These are phyloP conservation scores for Oostethus manadensis DNA, from an alignment of 2,113 vertebrate species.

Conservation along the genomic window DNA sequence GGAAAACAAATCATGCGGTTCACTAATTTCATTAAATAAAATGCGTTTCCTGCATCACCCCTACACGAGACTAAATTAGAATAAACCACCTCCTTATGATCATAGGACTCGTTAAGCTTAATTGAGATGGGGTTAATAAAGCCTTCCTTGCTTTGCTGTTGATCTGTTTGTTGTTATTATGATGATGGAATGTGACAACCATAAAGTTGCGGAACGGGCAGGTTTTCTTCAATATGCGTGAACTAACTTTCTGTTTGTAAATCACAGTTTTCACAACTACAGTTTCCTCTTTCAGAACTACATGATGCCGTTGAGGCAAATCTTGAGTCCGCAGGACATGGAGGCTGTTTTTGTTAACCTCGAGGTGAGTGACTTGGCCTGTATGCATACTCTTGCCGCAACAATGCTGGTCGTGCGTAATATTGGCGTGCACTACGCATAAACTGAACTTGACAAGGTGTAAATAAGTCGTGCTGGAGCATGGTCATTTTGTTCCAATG, in stretches of 20 bases:
- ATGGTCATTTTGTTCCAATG: too few species aligned
- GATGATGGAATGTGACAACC: conserved; percentile 59
- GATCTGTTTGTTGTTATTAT: conserved; percentile 62
- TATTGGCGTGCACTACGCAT: too few species aligned
- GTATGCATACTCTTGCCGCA: neutral
- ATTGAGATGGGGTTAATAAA: conserved; percentile 70
- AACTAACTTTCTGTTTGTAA: neutral
- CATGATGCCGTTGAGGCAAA: conserved; percentile 85
- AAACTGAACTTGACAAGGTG: too few species aligned
- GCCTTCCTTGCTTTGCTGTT: conserved; percentile 50
- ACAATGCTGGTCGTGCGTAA: too few species aligned
- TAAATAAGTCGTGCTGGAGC: too few species aligned
- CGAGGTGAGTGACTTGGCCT: conserved; percentile 74
- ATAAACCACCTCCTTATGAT: conserved; percentile 53
- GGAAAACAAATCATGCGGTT: conserved; percentile 49
- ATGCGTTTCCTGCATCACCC: conserved; percentile 42
- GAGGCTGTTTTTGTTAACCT: conserved; percentile 91
- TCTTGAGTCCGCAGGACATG: conserved; percentile 85
- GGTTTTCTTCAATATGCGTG: conserved; percentile 13
- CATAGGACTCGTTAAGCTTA: conserved; percentile 62
- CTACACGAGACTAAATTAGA: conserved; percentile 40
- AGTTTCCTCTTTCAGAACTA: conserved; percentile 79
- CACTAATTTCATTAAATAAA: conserved; percentile 64
- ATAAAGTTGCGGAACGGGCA: conserved; percentile 27
- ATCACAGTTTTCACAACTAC: neutral